A percentile compares a stretch with the other conserved stretches of the same genome.
phyloP scores from a whole-genome alignment of 2,797 vertebrate genomes.

The Tenualosa ilisha region DNA sequence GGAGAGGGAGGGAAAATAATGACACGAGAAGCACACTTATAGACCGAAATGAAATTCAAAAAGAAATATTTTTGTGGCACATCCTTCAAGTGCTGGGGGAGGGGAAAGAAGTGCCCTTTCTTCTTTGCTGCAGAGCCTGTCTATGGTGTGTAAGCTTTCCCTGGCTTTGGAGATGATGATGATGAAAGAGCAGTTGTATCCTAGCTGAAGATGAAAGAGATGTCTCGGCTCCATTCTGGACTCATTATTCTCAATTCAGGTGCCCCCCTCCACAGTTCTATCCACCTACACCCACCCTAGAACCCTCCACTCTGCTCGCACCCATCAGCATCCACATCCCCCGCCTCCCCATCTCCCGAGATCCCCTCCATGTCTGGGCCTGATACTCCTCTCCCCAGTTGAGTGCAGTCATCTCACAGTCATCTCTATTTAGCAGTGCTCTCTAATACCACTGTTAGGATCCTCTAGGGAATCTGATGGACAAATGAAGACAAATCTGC shows the following conservation, averaged over 20 bases:
- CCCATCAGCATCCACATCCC: slow-evolving; percentile 5
- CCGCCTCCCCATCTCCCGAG: slow-evolving; percentile 36
- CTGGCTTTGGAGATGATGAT: slow-evolving; percentile 47
- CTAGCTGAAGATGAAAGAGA: slow-evolving; percentile 72
- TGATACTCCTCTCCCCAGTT: slow-evolving; percentile 51
- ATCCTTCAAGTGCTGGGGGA: slow-evolving; percentile 54
- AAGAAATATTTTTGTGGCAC: slow-evolving; percentile 44
- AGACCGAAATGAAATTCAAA: slow-evolving; percentile 49
- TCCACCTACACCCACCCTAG: background rate
- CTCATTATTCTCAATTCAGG: slow-evolving; percentile 77
- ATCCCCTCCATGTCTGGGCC: slow-evolving; percentile 45
- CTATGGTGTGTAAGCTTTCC: slow-evolving; percentile 39
- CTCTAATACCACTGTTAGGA: slow-evolving; percentile 65
- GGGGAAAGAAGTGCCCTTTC: slow-evolving; percentile 56
- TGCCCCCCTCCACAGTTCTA: slow-evolving; percentile 48
- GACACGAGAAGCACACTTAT: slow-evolving; percentile 37
- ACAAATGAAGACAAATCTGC: slow-evolving; percentile 74
- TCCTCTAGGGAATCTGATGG: slow-evolving; percentile 64
- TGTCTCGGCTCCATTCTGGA: slow-evolving; percentile 60
- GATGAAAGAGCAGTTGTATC: slow-evolving; percentile 67
- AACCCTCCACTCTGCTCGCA: slow-evolving; percentile 28
- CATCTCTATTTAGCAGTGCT: slow-evolving; percentile 60
- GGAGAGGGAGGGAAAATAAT: slow-evolving; percentile 6
- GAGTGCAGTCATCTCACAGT: slow-evolving; percentile 65
- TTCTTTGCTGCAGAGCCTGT: slow-evolving; percentile 58